These are phyloP conservation scores for Spilogale gracilis DNA, from an alignment of 2,113 vertebrate genomes.

Conservation along the genomic window DNA sequence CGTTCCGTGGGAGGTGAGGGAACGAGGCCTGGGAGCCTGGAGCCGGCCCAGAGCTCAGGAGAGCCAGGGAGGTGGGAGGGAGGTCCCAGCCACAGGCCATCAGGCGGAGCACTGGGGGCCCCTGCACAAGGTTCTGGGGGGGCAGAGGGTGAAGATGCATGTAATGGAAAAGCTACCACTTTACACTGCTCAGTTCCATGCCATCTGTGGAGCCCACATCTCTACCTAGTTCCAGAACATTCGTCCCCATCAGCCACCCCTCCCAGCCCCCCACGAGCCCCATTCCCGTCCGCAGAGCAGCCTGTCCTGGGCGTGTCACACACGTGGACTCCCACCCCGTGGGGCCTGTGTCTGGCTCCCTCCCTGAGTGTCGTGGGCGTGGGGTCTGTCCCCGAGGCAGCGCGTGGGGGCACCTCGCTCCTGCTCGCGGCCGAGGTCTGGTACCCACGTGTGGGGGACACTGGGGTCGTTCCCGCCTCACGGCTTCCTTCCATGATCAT, in stretches of 20 bases:
- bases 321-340: not conserved
- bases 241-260: not conserved
- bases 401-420: fast-evolving
- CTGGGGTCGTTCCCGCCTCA: not conserved
- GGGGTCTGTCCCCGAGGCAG: not conserved
- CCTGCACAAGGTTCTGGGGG: not conserved
- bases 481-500: not conserved
- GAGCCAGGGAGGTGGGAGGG: not conserved
- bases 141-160: too few relatives aligned
- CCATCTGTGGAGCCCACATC: too few relatives aligned
- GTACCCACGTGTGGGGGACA: fast-evolving
- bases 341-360: not conserved
- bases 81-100: not conserved
- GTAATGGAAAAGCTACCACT: not conserved
- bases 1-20: not conserved
- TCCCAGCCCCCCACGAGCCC: not conserved
- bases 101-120: not conserved
- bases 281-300: not conserved
- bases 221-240: not conserved
- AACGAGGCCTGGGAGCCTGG: not conserved
- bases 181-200: not conserved
- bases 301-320: not conserved
- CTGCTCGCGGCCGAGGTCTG: not conserved
- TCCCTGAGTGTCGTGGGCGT: not conserved
- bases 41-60: not conserved